These are phyloP conservation scores for Baryphthengus martii DNA, from an alignment of 2,113 vertebrate species.

Conservation along the genomic window DNA sequence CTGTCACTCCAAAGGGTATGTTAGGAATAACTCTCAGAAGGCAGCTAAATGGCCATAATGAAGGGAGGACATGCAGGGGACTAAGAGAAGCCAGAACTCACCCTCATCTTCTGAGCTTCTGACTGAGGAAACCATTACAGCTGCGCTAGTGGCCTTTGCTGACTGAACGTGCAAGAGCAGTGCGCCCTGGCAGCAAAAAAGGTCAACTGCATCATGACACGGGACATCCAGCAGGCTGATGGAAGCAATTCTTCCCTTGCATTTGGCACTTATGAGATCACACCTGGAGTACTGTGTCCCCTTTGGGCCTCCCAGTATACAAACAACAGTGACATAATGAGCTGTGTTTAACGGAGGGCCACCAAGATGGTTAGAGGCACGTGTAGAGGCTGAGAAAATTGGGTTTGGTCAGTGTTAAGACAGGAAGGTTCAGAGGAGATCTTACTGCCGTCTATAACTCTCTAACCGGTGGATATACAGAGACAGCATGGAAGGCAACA, in stretches of 20 bases:
- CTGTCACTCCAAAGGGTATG: not conserved
- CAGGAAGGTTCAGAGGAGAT: not conserved
- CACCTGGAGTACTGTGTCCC: not conserved
- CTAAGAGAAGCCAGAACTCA: not conserved
- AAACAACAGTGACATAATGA: not conserved
- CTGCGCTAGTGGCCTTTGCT: not conserved
- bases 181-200: not conserved
- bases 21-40: not conserved
- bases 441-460: not conserved
- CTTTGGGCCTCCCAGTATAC: not conserved
- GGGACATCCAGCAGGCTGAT: not conserved
- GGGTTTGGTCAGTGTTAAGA: not conserved
- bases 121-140: not conserved
- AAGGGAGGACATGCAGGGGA: not conserved
- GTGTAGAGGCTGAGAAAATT: not conserved
- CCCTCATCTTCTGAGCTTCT: not conserved
- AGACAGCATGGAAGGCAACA: not conserved
- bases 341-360: not conserved
- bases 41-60: rapidly evolving
- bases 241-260: not conserved
- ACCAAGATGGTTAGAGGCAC: not conserved
- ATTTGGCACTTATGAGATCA: not conserved
- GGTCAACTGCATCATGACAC: rapidly evolving
- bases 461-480: not conserved
- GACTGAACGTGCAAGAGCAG: rapidly evolving